Conservation (phyloP, 1,140 invertebrate species). For the Caenorhabditis tropicalis region DNA sequence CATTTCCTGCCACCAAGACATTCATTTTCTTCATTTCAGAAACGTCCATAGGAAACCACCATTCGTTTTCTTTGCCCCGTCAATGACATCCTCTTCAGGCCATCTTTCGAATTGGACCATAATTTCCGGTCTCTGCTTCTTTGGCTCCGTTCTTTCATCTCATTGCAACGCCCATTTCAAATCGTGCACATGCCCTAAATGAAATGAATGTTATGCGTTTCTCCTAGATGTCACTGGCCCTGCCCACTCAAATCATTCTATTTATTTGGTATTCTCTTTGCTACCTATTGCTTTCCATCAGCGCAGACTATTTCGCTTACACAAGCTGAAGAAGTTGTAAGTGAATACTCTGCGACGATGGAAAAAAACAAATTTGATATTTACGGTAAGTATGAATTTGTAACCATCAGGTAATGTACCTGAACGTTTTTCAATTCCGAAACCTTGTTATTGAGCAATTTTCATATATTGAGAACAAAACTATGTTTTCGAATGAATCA, state of each 20-base stretch:
- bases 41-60: background rate
- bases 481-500: too few species aligned
- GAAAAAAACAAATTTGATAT: background rate
- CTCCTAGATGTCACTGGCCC: background rate
- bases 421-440: too few species aligned
- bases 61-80: background rate
- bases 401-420: too few species aligned
- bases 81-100: background rate
- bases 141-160: background rate
- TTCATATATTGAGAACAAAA: too few species aligned
- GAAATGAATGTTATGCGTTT: constrained; percentile 20
- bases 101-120: background rate
- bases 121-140: background rate
- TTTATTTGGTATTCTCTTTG: background rate
- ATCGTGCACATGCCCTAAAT: constrained; percentile 1
- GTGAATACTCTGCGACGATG: constrained; percentile 29
- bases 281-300: background rate
- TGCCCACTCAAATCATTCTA: background rate
- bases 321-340: background rate
- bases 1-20: constrained; percentile 8
- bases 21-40: constrained; percentile 16
- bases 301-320: constrained; percentile 1
- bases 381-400: background rate
- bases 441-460: too few species aligned
- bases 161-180: background rate